phyloP scores from a whole-genome alignment of 1,140 invertebrate species.

The Macrocentrus cingulum region DNA sequence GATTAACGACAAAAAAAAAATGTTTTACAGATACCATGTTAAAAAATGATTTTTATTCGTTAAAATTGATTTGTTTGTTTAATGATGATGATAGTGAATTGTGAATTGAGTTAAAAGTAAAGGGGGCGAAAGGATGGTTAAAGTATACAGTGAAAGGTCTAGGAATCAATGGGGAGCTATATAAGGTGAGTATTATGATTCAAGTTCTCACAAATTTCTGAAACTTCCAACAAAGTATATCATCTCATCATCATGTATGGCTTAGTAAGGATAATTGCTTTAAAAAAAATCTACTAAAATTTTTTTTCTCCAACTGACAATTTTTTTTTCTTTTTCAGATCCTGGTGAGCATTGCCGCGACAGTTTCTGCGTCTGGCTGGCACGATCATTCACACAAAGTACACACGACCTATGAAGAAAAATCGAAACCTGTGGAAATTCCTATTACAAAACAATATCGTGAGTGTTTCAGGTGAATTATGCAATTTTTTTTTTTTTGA shows the following conservation, averaged over 20 bases:
- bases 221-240: slow-evolving; percentile 1
- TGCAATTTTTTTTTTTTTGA: background rate
- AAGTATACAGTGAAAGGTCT: slow-evolving; percentile 47
- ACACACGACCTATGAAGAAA: slow-evolving; percentile 48
- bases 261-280: slow-evolving; percentile 15
- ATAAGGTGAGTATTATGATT: slow-evolving; percentile 43
- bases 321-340: too few species aligned
- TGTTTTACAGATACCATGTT: too few species aligned
- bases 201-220: slow-evolving; percentile 4
- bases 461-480: slow-evolving; percentile 32
- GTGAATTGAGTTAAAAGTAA: background rate
- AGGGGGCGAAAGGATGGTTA: slow-evolving; percentile 19
- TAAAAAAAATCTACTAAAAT: too few species aligned
- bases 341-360: too few species aligned
- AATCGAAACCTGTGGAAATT: slow-evolving; percentile 67
- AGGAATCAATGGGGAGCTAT: slow-evolving; percentile 44
- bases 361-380: too few species aligned
- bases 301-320: too few species aligned
- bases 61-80: too few species aligned
- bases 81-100: too few species aligned
- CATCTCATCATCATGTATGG: slow-evolving; percentile 4
- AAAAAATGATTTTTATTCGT: too few species aligned
- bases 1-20: too few species aligned
- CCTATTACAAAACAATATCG: slow-evolving; percentile 73
- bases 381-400: slow-evolving; percentile 14